Evolutionary conservation across 2,113 vertebrate genomes (phyloP), one percentile per base, ranked within the genome.

Genomic region (Gymnocephalus cernua): DNA sequence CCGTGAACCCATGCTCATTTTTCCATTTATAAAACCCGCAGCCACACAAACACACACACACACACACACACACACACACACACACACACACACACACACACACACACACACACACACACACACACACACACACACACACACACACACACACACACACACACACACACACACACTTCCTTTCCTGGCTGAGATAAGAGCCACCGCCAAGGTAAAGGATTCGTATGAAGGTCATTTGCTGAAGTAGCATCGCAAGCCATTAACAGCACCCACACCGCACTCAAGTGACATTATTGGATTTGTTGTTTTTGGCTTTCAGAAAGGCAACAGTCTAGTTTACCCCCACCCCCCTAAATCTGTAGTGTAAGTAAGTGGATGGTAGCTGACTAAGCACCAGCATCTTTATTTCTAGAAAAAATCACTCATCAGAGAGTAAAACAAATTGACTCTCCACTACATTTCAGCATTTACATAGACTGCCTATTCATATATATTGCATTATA

Each of bases 241-340:
- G 32, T 71, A 14, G 23, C 71, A 75, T 51, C 25, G 6, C 15
- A 70, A 57, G 27, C 81, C 65, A 53, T 78, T 77, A 81, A 45
- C 65, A 45, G 75, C 69, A 82, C 23, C 77, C 65, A 72, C 77
- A 57, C 21, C 16, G 50, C 50, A 53, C 77, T 79, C 54, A 2
- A 74, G 83, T 51, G 73, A 66, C 76, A 70, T 85, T 85, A 91
- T 90, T 88, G 57, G 78, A 90, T 93, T 88, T 86, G 75, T 47
- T 80, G 70, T 78, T 79, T 82, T 87, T 78, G 77, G 69, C 62
- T 82, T 86, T 76, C 66, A 38, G 41, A 67, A 47, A 75, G 44
- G 75, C 74, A 45, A 47, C 50, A n/a, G 56, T 64, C 64, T 71
- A 7, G 21, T 70, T 56, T 61, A 29, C 15, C 51, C 50, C 58